Base-by-base conservation (phyloP, 2,113 vertebrate genomes). In the Antechinus stuartii region DNA sequence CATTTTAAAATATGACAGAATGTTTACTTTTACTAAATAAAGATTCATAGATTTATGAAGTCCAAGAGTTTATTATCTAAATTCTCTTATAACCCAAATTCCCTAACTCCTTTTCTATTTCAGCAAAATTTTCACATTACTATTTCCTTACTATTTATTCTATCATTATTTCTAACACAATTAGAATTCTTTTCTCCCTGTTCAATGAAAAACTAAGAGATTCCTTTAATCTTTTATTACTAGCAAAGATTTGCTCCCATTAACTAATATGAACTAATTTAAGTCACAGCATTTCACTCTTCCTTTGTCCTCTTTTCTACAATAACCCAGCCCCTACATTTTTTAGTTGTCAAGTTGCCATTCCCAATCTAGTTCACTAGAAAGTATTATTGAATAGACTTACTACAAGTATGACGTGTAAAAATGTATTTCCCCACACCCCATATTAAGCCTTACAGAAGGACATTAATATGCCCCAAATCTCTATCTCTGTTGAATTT, bases 401-500 rank as follows among this genome's bases (percentile, higher is more conserved):
- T 47, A 50, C 35, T 68, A 52, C 25, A 90, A 94, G 24, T 42
- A n/a, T 3, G 26, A 91, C 56, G 30, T 53, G 8, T 49, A 68
- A 54, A 26, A n/a, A 26, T 4, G 0, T 2, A 26, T 46, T 54
- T 56, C 50, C 53, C 14, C 19, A 57, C 10, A n/a, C n/a, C 92
- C 27, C 90, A 54, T 61, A 23, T 54, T 16, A 92, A 61, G 46
- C 91, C 91, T 68, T 92, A 50, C n/a, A 52, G 90, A 91, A 93
- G 68, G 90, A 68, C 55, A 61, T 27, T 54, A 42, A 16, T 8
- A 3, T 52, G 46, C 35, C 93, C 92, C 46, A 0, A 1, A 52
- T 94, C 95, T 68, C 56, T 92, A 46, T 93, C 2, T 93, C 53
- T 91, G n/a, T 9, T 91, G 92, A 76, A 92, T 90, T 68, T 95